A percentile compares a stretch with the other conserved stretches of the same genome.
Conservation (phyloP, 2,797 vertebrate species). For the Eupleurogrammus muticus region DNA sequence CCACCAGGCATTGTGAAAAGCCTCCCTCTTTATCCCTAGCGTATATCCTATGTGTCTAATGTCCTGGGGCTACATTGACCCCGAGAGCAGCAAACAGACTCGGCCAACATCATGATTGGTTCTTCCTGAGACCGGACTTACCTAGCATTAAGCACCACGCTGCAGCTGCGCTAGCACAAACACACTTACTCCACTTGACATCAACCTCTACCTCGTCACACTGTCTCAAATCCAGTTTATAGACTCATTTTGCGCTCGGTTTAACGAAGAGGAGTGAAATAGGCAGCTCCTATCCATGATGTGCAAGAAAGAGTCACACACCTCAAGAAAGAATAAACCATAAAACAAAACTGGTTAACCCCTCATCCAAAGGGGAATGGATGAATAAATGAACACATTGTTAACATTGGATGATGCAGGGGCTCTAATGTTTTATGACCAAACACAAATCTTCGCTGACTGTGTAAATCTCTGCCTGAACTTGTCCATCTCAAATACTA, state of each 20-base stretch:
- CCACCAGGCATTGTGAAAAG: slow-evolving; percentile 65
- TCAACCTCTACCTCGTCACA: slow-evolving; percentile 38
- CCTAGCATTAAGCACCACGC: slow-evolving; percentile 61
- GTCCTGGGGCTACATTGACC: slow-evolving; percentile 76
- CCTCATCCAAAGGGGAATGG: slow-evolving; percentile 2
- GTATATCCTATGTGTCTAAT: slow-evolving; percentile 69
- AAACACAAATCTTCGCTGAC: slow-evolving; percentile 62
- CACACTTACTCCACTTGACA: slow-evolving; percentile 54
- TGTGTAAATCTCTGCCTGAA: slow-evolving; percentile 57
- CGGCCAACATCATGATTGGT: slow-evolving; percentile 71
- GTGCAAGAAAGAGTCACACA: background rate
- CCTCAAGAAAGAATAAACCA: slow-evolving; percentile 29
- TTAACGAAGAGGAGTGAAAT: slow-evolving; percentile 3
- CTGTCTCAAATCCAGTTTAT: slow-evolving; percentile 24
- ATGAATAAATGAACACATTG: slow-evolving; percentile 46
- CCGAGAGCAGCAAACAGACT: slow-evolving; percentile 63
- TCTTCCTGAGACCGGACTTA: slow-evolving; percentile 79
- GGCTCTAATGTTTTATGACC: slow-evolving; percentile 53
- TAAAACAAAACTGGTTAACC: slow-evolving; percentile 28
- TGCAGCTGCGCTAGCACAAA: slow-evolving; percentile 65
- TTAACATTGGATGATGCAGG: slow-evolving; percentile 49
- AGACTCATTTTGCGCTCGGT: slow-evolving; percentile 26
- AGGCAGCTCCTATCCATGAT: background rate
- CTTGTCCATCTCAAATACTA: slow-evolving; percentile 58
- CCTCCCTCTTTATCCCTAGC: slow-evolving; percentile 56